phyloP scores from a whole-genome alignment of 2,888 invertebrate genomes.

The Heterodera filipjevi region DNA sequence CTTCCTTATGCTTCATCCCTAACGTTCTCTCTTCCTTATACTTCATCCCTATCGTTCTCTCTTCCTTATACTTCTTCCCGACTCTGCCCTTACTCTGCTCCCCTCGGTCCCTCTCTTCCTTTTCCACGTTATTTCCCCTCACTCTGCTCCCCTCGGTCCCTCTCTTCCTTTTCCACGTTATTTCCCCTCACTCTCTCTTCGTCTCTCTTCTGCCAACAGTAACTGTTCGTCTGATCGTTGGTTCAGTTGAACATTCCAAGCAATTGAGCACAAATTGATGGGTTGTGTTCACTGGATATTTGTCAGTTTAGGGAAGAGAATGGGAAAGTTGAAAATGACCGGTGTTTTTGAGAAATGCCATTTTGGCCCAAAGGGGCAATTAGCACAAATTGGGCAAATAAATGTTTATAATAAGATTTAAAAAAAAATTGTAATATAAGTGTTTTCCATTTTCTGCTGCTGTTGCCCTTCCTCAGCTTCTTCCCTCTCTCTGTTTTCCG shows the following conservation, averaged over 20 bases:
- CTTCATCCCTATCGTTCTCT: background rate
- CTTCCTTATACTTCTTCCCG: background rate
- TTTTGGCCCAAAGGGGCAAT: background rate
- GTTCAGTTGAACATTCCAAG: background rate
- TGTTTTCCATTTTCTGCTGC: background rate
- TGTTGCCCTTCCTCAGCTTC: background rate
- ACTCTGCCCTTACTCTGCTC: background rate
- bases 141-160: background rate
- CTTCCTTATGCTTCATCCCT: too few relatives aligned
- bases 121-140: background rate
- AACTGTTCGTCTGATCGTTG: background rate
- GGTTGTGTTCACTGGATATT: background rate
- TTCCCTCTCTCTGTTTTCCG: background rate
- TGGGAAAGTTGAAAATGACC: background rate
- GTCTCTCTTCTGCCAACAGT: background rate
- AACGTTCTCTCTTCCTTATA: background rate
- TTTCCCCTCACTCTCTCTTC: background rate
- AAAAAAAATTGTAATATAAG: background rate
- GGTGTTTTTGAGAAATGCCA: background rate
- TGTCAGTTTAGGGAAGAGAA: background rate
- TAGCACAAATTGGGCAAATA: background rate
- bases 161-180: background rate
- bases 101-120: background rate
- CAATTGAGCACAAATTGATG: slow-evolving; percentile 7
- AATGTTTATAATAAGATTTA: background rate